Evolutionary conservation across 92 coral and sea anemone species (phyloP).

Genomic region (Scolanthus callimorphus): DNA sequence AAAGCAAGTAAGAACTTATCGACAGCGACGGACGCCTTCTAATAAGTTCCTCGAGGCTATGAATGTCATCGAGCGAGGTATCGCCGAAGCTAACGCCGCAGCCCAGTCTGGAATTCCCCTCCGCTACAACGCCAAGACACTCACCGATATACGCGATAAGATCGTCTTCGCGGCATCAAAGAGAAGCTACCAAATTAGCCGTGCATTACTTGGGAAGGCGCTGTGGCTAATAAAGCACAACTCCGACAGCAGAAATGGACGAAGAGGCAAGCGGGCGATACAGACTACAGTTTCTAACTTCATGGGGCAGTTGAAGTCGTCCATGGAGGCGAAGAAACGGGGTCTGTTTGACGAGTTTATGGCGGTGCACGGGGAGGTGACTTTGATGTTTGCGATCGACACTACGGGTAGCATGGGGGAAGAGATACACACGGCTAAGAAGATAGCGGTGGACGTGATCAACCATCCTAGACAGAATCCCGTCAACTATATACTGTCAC

Average conservation of each 20-base stretch:
- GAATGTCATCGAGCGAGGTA: conserved; percentile 69
- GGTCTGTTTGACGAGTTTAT: conserved; percentile 73
- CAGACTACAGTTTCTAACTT: conserved; percentile 45
- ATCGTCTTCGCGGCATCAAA: conserved; percentile 29
- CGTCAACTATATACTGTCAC: conserved; percentile 76
- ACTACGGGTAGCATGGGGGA: conserved; percentile 85
- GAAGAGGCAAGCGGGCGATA: conserved; percentile 67
- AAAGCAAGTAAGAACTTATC: conserved; percentile 38
- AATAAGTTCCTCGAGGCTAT: conserved; percentile 76
- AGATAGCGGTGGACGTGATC: conserved; percentile 73
- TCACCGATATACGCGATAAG: conserved; percentile 1
- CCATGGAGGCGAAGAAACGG: conserved; percentile 55
- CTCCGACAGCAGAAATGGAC: background rate
- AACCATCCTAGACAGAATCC: conserved; percentile 63
- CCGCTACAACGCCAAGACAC: background rate
- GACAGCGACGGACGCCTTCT: conserved; percentile 61
- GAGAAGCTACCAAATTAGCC: conserved; percentile 41
- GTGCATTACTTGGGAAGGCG: conserved; percentile 43
- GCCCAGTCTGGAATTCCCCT: conserved; percentile 8
- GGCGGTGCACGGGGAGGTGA: conserved; percentile 90
- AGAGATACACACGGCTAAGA: conserved; percentile 73
- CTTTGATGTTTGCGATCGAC: conserved; percentile 90
- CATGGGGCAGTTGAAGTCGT: conserved; percentile 44
- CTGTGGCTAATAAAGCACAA: conserved; percentile 21
- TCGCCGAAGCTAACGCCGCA: conserved; percentile 57